Base-by-base conservation (phyloP, 2,113 vertebrate species). In the Eretmochelys imbricata region DNA sequence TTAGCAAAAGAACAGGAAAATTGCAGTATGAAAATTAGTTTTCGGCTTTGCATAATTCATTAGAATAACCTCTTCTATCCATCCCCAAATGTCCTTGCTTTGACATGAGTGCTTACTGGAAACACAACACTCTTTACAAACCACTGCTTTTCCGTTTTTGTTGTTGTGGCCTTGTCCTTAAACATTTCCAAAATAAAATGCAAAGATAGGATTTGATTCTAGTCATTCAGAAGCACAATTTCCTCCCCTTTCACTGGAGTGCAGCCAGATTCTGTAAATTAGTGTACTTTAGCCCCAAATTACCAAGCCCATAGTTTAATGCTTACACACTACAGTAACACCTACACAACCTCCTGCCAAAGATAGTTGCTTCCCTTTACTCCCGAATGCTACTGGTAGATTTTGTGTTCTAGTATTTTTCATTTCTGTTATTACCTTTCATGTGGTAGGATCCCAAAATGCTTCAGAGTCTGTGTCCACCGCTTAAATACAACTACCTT, bases 321-420 rank as follows among this genome's bases (percentile, higher is more conserved):
- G 19, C 16, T 20, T 0, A 0, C 14, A 2, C 35, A 31, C 4
- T 80, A 9, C 4, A 87, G n/a, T 50, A 88, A 38, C 0, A 1
- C 17, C 38, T 62, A n/a, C 1, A 76, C 4, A 29, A 19, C 2
- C 84, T 75, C 4, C 86, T 82, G 14, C 59, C 48, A 19, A 53
- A 31, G 4, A 53, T 48, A 10, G 16, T 69, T 87, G 19, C 10
- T 89, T 62, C 72, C 10, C 46, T 85, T 83, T 80, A 80, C 51
- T 51, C 17, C 49, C 10, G 55, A 87, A 80, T 1, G 3, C 22
- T 12, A 27, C n/a, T 11, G 6, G 19, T 85, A 38, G 31, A 69
- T 55, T 87, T 78, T 3, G 20, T n/a, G 65, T 50, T 83, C 4
- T 65, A 20, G 0, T 3, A 13, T 24, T 89, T 5, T 80, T 82